These are phyloP conservation scores for Heterotis niloticus DNA, from an alignment of 2,113 vertebrate genomes.

Conservation along the genomic window DNA sequence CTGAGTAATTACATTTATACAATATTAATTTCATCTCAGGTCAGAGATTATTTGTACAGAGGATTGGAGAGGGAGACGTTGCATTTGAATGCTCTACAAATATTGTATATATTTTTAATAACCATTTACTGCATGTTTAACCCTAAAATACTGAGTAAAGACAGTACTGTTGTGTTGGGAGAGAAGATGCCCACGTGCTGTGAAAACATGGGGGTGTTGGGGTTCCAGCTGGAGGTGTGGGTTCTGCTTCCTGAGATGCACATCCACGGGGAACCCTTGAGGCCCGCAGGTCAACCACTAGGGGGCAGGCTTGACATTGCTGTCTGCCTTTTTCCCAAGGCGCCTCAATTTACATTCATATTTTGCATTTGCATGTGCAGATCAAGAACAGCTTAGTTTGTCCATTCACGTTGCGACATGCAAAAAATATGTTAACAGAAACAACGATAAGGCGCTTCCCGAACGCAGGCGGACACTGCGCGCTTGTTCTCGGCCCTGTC, in stretches of 20 bases:
- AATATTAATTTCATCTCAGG: constrained; percentile 13
- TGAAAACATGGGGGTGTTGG: neutral
- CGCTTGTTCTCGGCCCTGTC: constrained; percentile 48
- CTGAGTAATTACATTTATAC: neutral
- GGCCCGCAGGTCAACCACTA: constrained; percentile 71
- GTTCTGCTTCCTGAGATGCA: neutral
- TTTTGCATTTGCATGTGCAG: constrained; percentile 63
- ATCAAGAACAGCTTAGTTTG: constrained; percentile 64
- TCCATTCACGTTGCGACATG: constrained; percentile 65
- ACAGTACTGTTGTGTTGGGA: neutral
- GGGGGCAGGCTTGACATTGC: constrained; percentile 94
- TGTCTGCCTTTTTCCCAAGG: constrained; percentile 55
- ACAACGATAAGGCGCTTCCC: constrained; percentile 56
- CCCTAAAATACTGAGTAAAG: neutral
- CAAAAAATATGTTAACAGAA: constrained; percentile 62
- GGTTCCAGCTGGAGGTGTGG: neutral
- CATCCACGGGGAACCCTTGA: neutral
- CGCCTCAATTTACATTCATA: constrained; percentile 59
- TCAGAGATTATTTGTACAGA: constrained; percentile 8
- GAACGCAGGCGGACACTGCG: constrained; percentile 38
- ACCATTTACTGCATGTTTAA: constrained; percentile 10
- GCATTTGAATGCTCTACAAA: neutral
- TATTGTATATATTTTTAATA: constrained; percentile 2
- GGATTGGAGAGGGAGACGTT: neutral
- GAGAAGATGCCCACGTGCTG: neutral